These are phyloP conservation scores for Nerophis lumbriciformis DNA, from an alignment of 2,113 vertebrate species.

Conservation along the genomic window DNA sequence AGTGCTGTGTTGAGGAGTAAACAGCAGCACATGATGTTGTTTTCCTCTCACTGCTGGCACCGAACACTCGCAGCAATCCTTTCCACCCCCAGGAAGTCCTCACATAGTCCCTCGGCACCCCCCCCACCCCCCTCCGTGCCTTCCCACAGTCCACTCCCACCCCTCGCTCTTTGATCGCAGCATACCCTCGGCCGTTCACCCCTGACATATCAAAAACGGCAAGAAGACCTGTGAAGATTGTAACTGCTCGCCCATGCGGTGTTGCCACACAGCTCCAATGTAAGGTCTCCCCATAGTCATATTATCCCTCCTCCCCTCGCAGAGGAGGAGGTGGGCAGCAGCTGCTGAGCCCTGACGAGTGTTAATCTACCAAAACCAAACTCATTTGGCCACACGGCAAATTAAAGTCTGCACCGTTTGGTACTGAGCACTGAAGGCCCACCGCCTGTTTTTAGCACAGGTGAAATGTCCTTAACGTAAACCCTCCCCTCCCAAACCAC, in stretches of 20 bases:
- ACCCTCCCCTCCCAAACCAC: not conserved
- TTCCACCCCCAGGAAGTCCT: constrained; percentile 53
- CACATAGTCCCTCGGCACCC: constrained; percentile 37
- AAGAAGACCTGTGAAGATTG: constrained; percentile 39
- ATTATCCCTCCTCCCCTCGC: constrained; percentile 25
- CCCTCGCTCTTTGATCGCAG: constrained; percentile 40
- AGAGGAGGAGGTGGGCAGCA: constrained; percentile 44
- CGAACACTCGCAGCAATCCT: constrained; percentile 61
- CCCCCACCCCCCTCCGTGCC: constrained; percentile 19
- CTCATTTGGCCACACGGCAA: constrained; percentile 54
- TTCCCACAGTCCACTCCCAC: constrained; percentile 25
- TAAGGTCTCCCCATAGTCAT: constrained; percentile 40
- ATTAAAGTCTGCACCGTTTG: constrained; percentile 27
- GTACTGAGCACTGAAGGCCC: not conserved
- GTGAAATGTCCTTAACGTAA: constrained; percentile 11
- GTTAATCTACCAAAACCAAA: constrained; percentile 59
- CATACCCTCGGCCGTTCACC: constrained; percentile 57
- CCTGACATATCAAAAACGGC: constrained; percentile 64
- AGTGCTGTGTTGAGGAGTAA: constrained; percentile 71
- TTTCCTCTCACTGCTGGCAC: constrained; percentile 72
- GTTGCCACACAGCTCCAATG: constrained; percentile 21
- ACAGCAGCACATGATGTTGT: constrained; percentile 79
- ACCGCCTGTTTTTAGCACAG: constrained; percentile 6
- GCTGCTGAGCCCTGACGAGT: constrained; percentile 59
- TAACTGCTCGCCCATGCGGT: constrained; percentile 24